Evolutionary conservation across 2,113 vertebrate genomes (phyloP).

Genomic region (Morone chrysops): DNA sequence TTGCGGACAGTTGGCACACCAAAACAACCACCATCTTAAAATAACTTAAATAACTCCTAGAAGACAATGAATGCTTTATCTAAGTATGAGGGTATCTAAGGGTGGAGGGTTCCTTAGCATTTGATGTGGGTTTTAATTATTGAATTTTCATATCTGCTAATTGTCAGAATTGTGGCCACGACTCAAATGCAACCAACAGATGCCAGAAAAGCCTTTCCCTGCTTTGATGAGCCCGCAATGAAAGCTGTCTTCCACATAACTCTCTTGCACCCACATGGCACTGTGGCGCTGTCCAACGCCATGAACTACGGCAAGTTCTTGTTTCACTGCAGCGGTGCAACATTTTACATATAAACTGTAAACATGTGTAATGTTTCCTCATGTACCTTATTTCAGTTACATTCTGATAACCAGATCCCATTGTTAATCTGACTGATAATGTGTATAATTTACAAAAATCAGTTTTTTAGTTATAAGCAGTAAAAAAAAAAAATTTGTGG

Average conservation of each 20-base stretch:
- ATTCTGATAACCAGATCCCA: neutral
- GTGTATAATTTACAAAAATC: neutral
- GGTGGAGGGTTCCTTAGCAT: neutral
- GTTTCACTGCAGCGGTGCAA: neutral
- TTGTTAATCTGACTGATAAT: too few relatives aligned
- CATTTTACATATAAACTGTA: neutral
- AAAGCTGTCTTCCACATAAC: conserved; percentile 91
- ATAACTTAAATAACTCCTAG: neutral
- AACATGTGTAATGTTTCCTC: neutral
- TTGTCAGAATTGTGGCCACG: conserved; percentile 89
- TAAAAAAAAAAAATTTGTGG: neutral
- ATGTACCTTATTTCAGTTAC: neutral
- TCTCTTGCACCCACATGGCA: conserved; percentile 76
- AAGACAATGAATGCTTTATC: neutral
- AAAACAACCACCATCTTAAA: neutral
- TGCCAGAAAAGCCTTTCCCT: conserved; percentile 94
- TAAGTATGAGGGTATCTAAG: neutral
- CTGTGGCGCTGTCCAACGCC: conserved; percentile 89
- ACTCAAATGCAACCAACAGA: conserved; percentile 93
- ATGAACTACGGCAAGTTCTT: conserved; percentile 54
- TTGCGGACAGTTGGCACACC: neutral
- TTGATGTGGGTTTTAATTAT: conserved; percentile 4
- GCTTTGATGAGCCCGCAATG: conserved; percentile 95
- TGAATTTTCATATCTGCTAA: neutral
- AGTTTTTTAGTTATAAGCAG: neutral